Evolutionary conservation across 2,113 vertebrate species (phyloP).

Genomic region (Collichthys lucidus): DNA sequence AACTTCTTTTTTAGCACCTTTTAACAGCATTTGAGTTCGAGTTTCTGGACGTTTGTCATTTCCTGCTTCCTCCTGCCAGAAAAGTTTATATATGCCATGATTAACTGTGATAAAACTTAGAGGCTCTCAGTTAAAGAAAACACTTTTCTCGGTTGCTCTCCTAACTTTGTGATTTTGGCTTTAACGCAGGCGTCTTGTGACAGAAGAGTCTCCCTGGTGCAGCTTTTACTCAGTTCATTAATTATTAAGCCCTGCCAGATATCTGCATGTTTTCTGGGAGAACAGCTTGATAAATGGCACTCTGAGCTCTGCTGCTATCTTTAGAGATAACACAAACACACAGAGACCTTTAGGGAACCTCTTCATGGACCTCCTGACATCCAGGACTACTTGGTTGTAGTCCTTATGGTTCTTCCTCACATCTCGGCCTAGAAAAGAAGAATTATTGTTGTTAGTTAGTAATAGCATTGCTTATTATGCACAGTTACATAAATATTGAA

Average conservation of each 20-base stretch:
- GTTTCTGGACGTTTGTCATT: not conserved
- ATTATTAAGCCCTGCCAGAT: conserved; percentile 33
- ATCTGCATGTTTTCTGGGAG: conserved; percentile 8
- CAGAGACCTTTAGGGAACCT: conserved; percentile 85
- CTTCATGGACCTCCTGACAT: conserved; percentile 86
- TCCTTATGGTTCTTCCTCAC: conserved; percentile 85
- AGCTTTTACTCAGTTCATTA: conserved; percentile 31
- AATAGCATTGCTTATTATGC: too few relatives aligned
- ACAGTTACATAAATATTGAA: not conserved
- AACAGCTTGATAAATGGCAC: conserved; percentile 19
- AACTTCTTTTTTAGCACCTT: not conserved
- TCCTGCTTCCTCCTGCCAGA: not conserved
- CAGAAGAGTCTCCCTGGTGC: not conserved
- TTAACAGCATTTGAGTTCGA: not conserved
- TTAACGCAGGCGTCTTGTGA: not conserved
- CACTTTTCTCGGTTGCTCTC: not conserved
- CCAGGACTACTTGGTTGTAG: conserved; percentile 87
- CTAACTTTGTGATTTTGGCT: not conserved
- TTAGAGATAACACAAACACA: conserved; percentile 56
- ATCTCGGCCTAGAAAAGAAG: conserved; percentile 74
- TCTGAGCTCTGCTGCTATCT: not conserved
- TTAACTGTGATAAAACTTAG: not conserved
- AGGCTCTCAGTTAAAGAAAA: not conserved
- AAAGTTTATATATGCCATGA: not conserved
- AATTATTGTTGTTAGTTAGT: not conserved